A percentile compares a stretch with the other conserved stretches of the same genome.
Conservation (phyloP, 2,888 invertebrate genomes). For the Drosophila diplacantha region DNA sequence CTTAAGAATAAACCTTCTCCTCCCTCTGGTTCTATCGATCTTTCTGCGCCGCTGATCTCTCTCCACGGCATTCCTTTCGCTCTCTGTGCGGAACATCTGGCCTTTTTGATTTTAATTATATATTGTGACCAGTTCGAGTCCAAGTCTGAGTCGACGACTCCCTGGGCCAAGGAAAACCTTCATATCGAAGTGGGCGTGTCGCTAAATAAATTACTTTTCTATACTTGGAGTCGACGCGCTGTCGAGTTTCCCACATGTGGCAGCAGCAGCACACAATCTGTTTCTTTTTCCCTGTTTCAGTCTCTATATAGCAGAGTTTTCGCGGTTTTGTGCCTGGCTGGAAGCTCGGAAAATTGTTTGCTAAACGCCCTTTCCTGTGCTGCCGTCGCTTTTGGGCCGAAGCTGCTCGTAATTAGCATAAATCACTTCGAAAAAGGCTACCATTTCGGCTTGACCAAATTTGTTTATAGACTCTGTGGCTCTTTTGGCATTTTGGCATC, state of each 20-base stretch:
- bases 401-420: conserved; percentile 70
- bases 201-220: conserved; percentile 72
- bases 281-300: conserved; percentile 15
- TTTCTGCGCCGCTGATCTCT: conserved; percentile 36
- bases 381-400: conserved; percentile 49
- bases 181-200: conserved; percentile 67
- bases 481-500: conserved; percentile 71
- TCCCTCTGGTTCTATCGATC: conserved; percentile 58
- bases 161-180: conserved; percentile 62
- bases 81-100: conserved; percentile 62
- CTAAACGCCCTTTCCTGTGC: conserved; percentile 65
- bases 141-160: conserved; percentile 8
- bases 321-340: conserved; percentile 32
- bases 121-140: conserved; percentile 65
- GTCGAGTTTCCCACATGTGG: conserved; percentile 40
- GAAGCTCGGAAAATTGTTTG: conserved; percentile 63
- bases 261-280: conserved; percentile 23
- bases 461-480: conserved; percentile 68
- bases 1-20: conserved; percentile 5
- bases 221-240: conserved; percentile 46
- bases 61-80: conserved; percentile 45
- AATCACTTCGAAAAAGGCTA: conserved; percentile 72
- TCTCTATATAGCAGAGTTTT: conserved; percentile 1
- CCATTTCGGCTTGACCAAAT: conserved; percentile 70
- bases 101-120: conserved; percentile 69